Conservation (phyloP, 2,888 invertebrate species). For the Selenia dentaria region DNA sequence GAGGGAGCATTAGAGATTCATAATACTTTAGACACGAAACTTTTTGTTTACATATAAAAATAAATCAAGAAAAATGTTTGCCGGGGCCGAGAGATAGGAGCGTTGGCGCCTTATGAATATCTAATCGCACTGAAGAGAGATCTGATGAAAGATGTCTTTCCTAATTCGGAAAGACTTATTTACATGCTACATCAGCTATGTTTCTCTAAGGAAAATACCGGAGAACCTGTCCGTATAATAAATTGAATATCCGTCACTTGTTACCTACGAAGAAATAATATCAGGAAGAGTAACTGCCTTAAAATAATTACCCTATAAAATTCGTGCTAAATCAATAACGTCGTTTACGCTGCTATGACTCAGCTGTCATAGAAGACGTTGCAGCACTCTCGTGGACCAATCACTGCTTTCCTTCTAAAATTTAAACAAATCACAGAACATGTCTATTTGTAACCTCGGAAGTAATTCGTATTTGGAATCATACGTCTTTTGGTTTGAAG, state of each 20-base stretch:
- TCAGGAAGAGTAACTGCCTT: too few species aligned
- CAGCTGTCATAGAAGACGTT: too few species aligned
- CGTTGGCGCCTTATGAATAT: slow-evolving; percentile 69
- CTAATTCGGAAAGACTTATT: slow-evolving; percentile 70
- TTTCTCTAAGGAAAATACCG: slow-evolving; percentile 41
- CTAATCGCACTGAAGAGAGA: slow-evolving; percentile 67
- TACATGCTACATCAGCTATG: slow-evolving; percentile 54
- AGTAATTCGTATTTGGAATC: too few species aligned
- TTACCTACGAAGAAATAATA: too few species aligned
- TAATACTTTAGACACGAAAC: slow-evolving; percentile 56
- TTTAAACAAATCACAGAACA: too few species aligned
- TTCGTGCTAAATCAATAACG: too few species aligned
- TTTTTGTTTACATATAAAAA: slow-evolving; percentile 70
- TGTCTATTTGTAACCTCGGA: too few species aligned
- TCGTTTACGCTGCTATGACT: too few species aligned
- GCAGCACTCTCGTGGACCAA: too few species aligned
- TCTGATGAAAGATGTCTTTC: slow-evolving; percentile 71
- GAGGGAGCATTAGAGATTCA: slow-evolving; percentile 59
- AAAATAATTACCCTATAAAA: too few species aligned
- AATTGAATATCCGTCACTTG: slow-evolving; percentile 27
- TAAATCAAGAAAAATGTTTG: slow-evolving; percentile 56
- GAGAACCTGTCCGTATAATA: slow-evolving; percentile 22
- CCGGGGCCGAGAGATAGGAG: slow-evolving; percentile 42
- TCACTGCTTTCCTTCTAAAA: too few species aligned
- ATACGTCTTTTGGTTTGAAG: too few species aligned